Percentiles rank a stretch among this genome's conserved stretches.
phyloP scores from a whole-genome alignment of 2,888 invertebrate species.

The Gasteruption jaculator region DNA sequence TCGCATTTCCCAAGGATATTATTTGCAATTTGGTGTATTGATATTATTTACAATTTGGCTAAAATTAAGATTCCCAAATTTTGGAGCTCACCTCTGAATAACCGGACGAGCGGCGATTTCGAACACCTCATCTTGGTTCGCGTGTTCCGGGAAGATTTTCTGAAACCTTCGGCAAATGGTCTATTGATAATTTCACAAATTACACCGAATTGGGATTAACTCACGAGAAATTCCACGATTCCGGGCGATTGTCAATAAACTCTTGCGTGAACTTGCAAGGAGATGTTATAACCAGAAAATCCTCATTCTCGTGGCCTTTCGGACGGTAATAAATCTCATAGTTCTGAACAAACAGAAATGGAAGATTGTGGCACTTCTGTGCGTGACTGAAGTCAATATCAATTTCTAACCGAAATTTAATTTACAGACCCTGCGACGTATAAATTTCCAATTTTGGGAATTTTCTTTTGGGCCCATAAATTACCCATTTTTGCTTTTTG shows the following conservation, averaged over 20 bases:
- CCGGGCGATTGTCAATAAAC: slow-evolving; percentile 37
- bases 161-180: slow-evolving; percentile 49
- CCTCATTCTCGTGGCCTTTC: slow-evolving; percentile 29
- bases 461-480: no score
- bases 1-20: no score
- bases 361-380: no score
- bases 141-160: slow-evolving; percentile 50
- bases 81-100: slow-evolving; percentile 54
- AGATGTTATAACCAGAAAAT: slow-evolving; percentile 30
- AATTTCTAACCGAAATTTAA: no score
- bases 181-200: not conserved
- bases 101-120: slow-evolving; percentile 53
- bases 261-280: slow-evolving; percentile 25
- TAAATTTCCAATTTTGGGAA: no score
- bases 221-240: slow-evolving; percentile 40
- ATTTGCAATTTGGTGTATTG: no score
- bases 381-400: no score
- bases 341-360: no score
- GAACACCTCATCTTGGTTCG: slow-evolving; percentile 50
- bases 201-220: slow-evolving; percentile 10
- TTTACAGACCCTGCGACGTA: no score
- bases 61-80: no score
- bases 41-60: no score
- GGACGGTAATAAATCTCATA: slow-evolving; percentile 34
- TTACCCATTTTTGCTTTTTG: no score